Conservation (phyloP, 2,113 vertebrate species). For the Pelecanoides urinatrix region DNA sequence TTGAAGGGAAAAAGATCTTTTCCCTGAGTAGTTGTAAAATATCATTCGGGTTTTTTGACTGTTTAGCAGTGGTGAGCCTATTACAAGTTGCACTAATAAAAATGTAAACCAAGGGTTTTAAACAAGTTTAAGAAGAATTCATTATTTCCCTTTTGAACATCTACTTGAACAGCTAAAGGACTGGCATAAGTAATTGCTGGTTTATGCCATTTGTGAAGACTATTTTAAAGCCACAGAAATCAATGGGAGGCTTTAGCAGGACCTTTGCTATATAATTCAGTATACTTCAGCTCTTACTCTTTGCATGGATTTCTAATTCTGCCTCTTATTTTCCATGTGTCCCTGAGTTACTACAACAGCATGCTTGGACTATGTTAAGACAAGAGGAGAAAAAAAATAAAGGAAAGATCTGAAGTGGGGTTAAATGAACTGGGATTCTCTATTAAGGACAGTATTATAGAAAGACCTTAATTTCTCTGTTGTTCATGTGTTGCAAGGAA, state of each 20-base stretch:
- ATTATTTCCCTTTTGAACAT: not conserved
- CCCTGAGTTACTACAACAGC: slow-evolving; percentile 20
- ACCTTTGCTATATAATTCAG: slow-evolving; percentile 13
- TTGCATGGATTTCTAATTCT: slow-evolving; percentile 30
- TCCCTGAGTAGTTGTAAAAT: not conserved
- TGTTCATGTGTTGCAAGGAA: not conserved
- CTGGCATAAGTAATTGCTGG: not conserved
- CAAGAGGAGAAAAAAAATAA: slow-evolving; percentile 21
- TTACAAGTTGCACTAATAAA: not conserved
- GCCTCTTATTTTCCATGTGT: slow-evolving; percentile 19
- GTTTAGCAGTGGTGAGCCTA: not conserved
- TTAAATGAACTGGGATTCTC: slow-evolving; percentile 39
- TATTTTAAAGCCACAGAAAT: not conserved
- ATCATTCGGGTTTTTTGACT: not conserved
- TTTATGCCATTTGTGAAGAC: not conserved
- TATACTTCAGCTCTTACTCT: slow-evolving; percentile 22
- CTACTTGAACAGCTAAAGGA: not conserved
- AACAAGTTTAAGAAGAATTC: not conserved
- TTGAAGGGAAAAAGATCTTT: slow-evolving; percentile 21
- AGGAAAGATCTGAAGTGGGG: not conserved
- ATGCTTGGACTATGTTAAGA: not conserved
- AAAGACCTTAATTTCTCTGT: not conserved
- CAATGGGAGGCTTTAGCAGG: not conserved
- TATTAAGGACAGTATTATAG: not conserved
- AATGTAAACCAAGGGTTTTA: not conserved